Base-by-base conservation (phyloP, 1,140 invertebrate genomes). In the Caenorhabditis briggsae region DNA sequence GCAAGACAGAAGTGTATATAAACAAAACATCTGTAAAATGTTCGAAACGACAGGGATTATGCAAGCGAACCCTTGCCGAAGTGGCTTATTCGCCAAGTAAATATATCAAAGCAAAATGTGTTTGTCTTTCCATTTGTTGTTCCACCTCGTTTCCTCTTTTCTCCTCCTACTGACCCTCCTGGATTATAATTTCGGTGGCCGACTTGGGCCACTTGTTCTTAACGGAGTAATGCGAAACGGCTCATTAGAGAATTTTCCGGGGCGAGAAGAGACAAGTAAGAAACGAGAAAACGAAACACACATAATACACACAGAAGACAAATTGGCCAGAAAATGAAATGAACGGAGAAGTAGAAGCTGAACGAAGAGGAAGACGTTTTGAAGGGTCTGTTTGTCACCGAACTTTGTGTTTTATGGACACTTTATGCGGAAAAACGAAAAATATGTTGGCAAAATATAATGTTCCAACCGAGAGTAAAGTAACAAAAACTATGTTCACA, bases 71-170 rank as follows among this genome's bases (percentile, higher is more conserved):
- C 33, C 59, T 12, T 16, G 9, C 59, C 59, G n/a, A 61, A 61
- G 64, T 48, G 46, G 64, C 46, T 78, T 46, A 78, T 78, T 78
- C 50, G 70, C 18, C 8, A 58, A 18, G 18, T 25, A 78, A 33
- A 46, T 78, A 50, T 78, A 78, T 78, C 70, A 78, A 78, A 78
- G 50, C 70, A 78, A 78, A 48, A 78, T 50, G 50, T 78, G 70
- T 78, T 78, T 78, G 70, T 78, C 70, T 78, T 78, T 78, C 50
- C 70, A 78, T 78, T 78, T 78, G 70, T 78, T 78, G 70, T 78
- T 46, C 64, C 64, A 6, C 64, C 14, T 33, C 33, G 33, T 33
- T 33, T 1, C 33, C 33, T 33, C 33, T 33, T 33, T 3, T 33
- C 33, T 78, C 70, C 53, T 78, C 70, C 53, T 46, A 78, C 46